Base-by-base conservation (phyloP, 2,888 invertebrate species). In the Tryphoninae sp. region DNA sequence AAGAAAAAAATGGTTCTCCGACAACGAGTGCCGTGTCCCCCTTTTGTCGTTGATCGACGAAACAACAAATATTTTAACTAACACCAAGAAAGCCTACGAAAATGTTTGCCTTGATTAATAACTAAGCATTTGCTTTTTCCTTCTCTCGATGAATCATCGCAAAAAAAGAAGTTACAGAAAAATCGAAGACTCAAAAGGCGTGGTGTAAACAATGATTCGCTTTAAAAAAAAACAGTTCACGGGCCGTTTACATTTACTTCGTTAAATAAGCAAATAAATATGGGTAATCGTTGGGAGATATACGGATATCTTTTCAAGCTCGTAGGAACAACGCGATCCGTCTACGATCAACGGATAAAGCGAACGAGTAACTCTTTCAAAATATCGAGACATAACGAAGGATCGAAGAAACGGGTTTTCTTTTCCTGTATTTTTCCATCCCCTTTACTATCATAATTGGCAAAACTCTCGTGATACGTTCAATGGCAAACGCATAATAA, bases 191-290 rank as follows among this genome's bases (percentile, higher is more conserved):
- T 22, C 26, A 59, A 23, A 59, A 58, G 23, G 16, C 40, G 33
- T 13, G 7, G 33, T 58, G 19, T 58, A 58, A 69, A 55, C 45
- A 69, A 42, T 11, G 22, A 19, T 19, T 22, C 2, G 16, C 11
- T 11, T 11, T 9, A 13, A 51, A 61, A 68, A 16, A 45, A 61
- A 68, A 16, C 51, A 42, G 33, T 55, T 23, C 58, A 64, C 33
- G 26, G 33, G 13, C 65, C 45, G 65, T 74, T 69, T 64, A 9
- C 42, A 33, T 65, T 23, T 59, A 67, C 45, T 62, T 80, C 51
- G 53, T 80, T 75, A 76, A 61, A 75, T 71, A 80, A 72, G 65
- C 64, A 22, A 71, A 76, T 80, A 69, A 76, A 80, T 80, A 80
- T 73, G 16, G 26, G 26, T 49, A 13, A 55, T 55, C 55, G 42